Percentiles rank a stretch among this genome's conserved stretches.
phyloP scores from a whole-genome alignment of 2,888 invertebrate genomes.

The Bellardia bayeri region DNA sequence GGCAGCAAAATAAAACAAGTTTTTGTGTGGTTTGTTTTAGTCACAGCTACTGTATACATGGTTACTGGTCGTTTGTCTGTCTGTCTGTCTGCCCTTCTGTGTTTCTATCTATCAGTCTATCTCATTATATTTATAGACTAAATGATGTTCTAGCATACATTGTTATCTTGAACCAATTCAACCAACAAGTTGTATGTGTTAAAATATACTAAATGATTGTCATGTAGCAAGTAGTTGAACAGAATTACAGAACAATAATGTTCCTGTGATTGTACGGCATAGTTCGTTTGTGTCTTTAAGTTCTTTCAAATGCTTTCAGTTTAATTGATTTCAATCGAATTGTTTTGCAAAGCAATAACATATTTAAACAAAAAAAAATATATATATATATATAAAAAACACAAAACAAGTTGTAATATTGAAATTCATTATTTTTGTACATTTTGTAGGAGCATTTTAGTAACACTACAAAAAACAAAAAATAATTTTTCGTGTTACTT shows the following conservation, averaged over 20 bases:
- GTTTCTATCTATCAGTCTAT: background rate
- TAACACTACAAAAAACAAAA: background rate
- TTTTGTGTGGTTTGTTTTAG: conserved; percentile 23
- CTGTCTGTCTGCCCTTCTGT: background rate
- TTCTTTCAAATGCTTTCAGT: conserved; percentile 54
- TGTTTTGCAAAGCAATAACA: conserved; percentile 38
- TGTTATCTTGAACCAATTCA: conserved; percentile 59
- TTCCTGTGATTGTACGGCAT: conserved; percentile 51
- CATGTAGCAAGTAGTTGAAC: conserved; percentile 55
- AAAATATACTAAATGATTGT: conserved; percentile 62
- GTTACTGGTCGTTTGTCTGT: background rate
- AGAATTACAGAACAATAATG: conserved; percentile 27
- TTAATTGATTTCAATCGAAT: conserved; percentile 66
- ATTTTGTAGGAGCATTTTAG: conserved; percentile 8
- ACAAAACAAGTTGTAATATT: conserved; percentile 53
- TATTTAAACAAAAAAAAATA: background rate
- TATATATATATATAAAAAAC: background rate
- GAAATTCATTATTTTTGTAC: conserved; percentile 38
- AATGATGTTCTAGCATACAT: background rate
- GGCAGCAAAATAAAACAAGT: conserved; percentile 20
- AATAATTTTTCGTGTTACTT: conserved; percentile 41
- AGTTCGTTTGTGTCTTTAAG: conserved; percentile 8
- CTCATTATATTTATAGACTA: background rate
- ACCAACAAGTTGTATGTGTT: conserved; percentile 52
- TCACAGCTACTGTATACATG: conserved; percentile 29